Conservation (phyloP, 2,888 invertebrate genomes). For the Athetis lepigone region DNA sequence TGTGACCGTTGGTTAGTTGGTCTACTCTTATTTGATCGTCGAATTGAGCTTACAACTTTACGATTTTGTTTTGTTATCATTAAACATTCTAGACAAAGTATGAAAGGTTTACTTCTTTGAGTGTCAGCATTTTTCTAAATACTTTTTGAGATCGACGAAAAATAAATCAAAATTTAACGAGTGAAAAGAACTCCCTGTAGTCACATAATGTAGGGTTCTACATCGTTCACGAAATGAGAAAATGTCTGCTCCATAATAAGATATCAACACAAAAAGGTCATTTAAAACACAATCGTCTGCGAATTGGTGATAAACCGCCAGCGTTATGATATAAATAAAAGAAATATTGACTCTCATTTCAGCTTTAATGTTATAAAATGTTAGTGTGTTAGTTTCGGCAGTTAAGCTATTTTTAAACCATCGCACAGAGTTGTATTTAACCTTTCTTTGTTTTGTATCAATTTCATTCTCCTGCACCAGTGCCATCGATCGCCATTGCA, state of each 20-base stretch:
- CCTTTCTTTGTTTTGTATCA: not conserved
- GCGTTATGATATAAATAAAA: slow-evolving; percentile 5
- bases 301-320: slow-evolving; percentile 9
- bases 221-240: slow-evolving; percentile 38
- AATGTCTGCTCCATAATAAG: slow-evolving; percentile 27
- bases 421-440: not conserved
- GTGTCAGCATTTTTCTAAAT: not conserved
- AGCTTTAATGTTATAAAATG: not conserved
- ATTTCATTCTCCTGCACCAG: not conserved
- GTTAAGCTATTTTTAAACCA: not conserved
- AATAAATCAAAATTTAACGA: slow-evolving; percentile 20
- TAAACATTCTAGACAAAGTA: too few relatives aligned
- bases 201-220: slow-evolving; percentile 8
- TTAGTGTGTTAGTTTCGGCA: not conserved
- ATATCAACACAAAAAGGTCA: slow-evolving; percentile 13
- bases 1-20: too few relatives aligned
- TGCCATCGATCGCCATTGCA: not conserved
- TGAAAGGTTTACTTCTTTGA: too few relatives aligned
- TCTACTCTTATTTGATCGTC: too few relatives aligned
- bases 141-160: not conserved
- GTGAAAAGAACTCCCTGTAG: slow-evolving; percentile 12
- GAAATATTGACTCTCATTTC: slow-evolving; percentile 13
- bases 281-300: slow-evolving; percentile 31
- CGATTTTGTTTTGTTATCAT: too few relatives aligned
- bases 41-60: too few relatives aligned